Evolutionary conservation across 1,140 invertebrate species (phyloP), one percentile per base, ranked within the genome.

Genomic region (Ctenoplectra terminalis): DNA sequence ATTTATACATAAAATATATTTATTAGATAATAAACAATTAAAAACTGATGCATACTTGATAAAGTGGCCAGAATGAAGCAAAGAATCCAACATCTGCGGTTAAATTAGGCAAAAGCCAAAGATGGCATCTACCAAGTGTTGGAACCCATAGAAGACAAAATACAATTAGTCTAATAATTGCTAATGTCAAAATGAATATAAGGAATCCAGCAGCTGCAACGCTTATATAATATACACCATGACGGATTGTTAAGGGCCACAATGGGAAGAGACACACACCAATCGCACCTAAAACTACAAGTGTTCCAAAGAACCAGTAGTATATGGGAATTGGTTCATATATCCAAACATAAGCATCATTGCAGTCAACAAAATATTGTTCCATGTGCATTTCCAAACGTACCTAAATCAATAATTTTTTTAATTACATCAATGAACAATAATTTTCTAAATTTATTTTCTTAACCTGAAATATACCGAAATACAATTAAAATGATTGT

Each of bases 21-120:
- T 17, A 34, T 61, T n/a, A 64, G n/a, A 37, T 43, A 63, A 74
- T 29, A 61, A 50, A 6, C 0, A 43, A 56, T 48, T 54, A 1
- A 58, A 40, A 54, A 31, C 0, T 73, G 34, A 37, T 72, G 46
- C 29, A 93, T 93, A 98, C 97, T 93, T 97, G 97, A 95, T 99
- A 99, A 3, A 99, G 94, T 40, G 99, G 99, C 97, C 98, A 98
- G 94, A 99, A 99, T 1, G 99, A 99, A 56, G 99, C 99, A 78
- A 99, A 98, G 95, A 99, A 99, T 50, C 99, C 98, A 63, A 99
- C 99, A 94, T 99, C 99, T 94, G 99, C 99, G 3, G 98, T 99
- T 31, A 99, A 95, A 95, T 99, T 99, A 1, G 99, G 99, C 80
- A 99, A 95, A 69, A 99, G 95, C 98, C 99, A 99, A 70, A 99